These are phyloP conservation scores for Drosophila setosimentum DNA, from an alignment of 2,888 invertebrate species.

Conservation along the genomic window DNA sequence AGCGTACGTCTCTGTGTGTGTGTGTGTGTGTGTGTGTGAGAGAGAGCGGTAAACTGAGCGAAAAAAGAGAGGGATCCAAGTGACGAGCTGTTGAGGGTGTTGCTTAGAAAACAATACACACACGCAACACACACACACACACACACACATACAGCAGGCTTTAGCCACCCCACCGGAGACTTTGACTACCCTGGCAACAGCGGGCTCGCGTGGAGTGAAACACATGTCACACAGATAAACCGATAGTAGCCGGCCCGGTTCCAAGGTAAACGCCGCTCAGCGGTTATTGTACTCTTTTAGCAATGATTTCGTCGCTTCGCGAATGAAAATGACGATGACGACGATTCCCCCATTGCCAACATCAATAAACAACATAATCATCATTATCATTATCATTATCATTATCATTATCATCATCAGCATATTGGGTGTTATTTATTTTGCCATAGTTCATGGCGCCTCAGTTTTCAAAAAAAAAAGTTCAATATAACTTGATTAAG, in stretches of 20 bases:
- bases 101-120: slow-evolving; percentile 24
- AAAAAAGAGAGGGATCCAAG: slow-evolving; percentile 28
- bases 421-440: slow-evolving; percentile 17
- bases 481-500: slow-evolving; percentile 73
- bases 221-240: slow-evolving; percentile 44
- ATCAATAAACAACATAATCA: slow-evolving; percentile 12
- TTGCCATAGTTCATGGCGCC: slow-evolving; percentile 51
- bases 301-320: slow-evolving; percentile 49
- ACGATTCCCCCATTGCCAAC: slow-evolving; percentile 48
- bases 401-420: slow-evolving; percentile 5
- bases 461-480: slow-evolving; percentile 41
- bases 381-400: slow-evolving; percentile 1
- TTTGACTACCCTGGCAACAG: slow-evolving; percentile 47
- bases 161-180: slow-evolving; percentile 50
- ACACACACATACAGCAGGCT: slow-evolving; percentile 9
- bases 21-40: not conserved
- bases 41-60: slow-evolving; percentile 8
- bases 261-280: slow-evolving; percentile 56
- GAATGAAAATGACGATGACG: slow-evolving; percentile 3
- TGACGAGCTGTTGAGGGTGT: slow-evolving; percentile 46
- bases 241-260: slow-evolving; percentile 26
- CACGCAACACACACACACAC: not conserved
- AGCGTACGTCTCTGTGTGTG: slow-evolving; percentile 7
- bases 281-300: slow-evolving; percentile 68
- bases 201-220: slow-evolving; percentile 35